Evolutionary conservation across 2,113 vertebrate genomes (phyloP), one percentile per base, ranked within the genome.

Genomic region (Poicephalus gulielmi): DNA sequence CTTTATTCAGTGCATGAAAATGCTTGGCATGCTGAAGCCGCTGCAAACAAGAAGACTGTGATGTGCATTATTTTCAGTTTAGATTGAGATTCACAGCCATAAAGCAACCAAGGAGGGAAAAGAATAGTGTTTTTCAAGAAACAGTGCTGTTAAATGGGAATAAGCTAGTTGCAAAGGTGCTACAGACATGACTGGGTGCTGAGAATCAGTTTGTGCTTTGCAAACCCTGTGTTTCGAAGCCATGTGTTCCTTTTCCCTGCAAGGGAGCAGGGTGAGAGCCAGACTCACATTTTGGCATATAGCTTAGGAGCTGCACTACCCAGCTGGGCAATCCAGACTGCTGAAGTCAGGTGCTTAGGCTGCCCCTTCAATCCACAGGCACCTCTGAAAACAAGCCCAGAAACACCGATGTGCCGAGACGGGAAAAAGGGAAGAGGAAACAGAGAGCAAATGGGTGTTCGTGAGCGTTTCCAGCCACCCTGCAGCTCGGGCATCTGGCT

Each of bases 341-440:
- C 77, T 82, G 68, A 90, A 96, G 50, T 94, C 94, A 95, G 88
- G 94, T 95, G 88, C 86, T 86, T 33, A 75, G 73, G 60, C 89
- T 88, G 57, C 81, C 69, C 80, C 77, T 91, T 95, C 77, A 66
- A 89, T 95, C 83, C 66, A 43, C 73, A 81, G 66, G 80, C 88
- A 91, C 83, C 83, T 94, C 77, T 67, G 92, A 95, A 86, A 92
- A 67, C 28, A 47, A 63, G 50, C 17, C 55, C 68, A 67, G 88
- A 67, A 93, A 92, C 88, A 82, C 35, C 3, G 3, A 31, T n/a
- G 44, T 83, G 59, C 39, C 2, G 33, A 80, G 59, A 23, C 55
- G 88, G 73, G 77, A 83, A 95, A 81, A 68, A 83, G 27, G 25
- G n/a, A 94, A 81, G 76, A 83, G 86, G 68, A 90, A 93, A 77